Percentiles rank a stretch among this genome's conserved stretches.
Evolutionary conservation across 1,140 invertebrate species (phyloP).

Genomic region (Eriocheir sinensis): DNA sequence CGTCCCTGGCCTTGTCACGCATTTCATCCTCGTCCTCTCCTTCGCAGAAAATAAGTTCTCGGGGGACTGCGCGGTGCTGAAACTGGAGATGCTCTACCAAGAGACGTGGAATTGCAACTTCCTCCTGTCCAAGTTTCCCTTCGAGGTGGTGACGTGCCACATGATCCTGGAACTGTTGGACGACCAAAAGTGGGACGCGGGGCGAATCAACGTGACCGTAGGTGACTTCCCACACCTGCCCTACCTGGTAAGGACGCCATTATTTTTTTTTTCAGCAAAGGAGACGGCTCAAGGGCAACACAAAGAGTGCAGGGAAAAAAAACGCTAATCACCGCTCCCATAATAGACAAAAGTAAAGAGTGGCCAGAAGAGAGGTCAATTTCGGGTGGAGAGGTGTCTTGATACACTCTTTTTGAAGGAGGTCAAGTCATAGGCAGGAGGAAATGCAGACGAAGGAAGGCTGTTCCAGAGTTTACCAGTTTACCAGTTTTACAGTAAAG

Average conservation of each 20-base stretch:
- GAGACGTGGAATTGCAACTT: background rate
- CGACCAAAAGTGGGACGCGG: background rate
- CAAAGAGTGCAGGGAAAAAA: too few species aligned
- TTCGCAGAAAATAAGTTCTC: background rate
- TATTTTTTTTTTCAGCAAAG: background rate
- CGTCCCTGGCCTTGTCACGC: too few species aligned
- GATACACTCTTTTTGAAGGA: too few species aligned
- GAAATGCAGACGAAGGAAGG: too few species aligned
- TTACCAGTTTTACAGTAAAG: too few species aligned
- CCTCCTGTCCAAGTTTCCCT: background rate
- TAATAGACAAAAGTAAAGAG: too few species aligned
- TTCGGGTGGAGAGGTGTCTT: too few species aligned
- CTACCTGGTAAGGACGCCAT: background rate
- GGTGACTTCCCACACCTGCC: background rate
- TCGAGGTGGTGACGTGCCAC: background rate
- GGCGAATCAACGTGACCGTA: background rate
- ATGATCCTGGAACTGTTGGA: background rate
- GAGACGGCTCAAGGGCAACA: too few species aligned
- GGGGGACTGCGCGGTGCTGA: background rate
- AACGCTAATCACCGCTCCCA: too few species aligned
- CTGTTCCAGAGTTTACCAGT: too few species aligned
- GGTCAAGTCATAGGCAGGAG: too few species aligned
- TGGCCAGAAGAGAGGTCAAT: too few species aligned
- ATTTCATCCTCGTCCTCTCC: background rate
- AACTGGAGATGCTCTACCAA: background rate